Evolutionary conservation across 2,888 invertebrate genomes (phyloP), one percentile per base, ranked within the genome.

Genomic region (Allacma fusca): DNA sequence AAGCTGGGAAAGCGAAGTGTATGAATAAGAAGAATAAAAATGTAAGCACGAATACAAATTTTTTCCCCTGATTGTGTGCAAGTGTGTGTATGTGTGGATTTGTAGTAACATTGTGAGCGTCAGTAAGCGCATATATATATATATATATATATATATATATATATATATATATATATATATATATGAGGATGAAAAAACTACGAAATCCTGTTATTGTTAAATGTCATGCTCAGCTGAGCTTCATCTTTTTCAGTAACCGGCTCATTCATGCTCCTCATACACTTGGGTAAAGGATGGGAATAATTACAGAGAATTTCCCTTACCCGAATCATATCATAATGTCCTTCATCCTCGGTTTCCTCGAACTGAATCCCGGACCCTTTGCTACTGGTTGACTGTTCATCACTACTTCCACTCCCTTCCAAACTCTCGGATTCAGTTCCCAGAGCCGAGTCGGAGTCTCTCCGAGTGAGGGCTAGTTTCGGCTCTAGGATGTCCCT

Each of bases 301-400:
- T n/a, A 34, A 34, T 34, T 34, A 7, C 9, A 34, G 9, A 34
- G 34, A 34, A 7, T 50, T 16, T 19, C n/a, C 16, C 50, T 50
- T 50, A 50, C 50, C 50, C 50, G 50, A 50, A 50, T 50, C 50
- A 50, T 50, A n/a, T 50, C 50, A 50, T 50, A 50, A n/a, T 50
- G 50, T 50, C 50, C 50, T 50, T 50, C 50, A n/a, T 50, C 50
- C 50, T 50, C 50, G n/a, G 50, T 50, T 50, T 50, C 50, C 50
- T 50, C 50, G 50, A 50, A 50, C 2, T 50, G 50, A 50, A 50
- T 13, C 16, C n/a, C 19, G 19, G 50, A 50, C 2, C 50, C 50
- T 50, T 50, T 50, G 50, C 50, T 50, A 50, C 50, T 50, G 16
- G 50, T 50, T 50, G 50, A 50, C 19, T 50, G 50, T 16, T 50